phyloP scores from a whole-genome alignment of 2,797 vertebrate species.

The Chrosomus eos region DNA sequence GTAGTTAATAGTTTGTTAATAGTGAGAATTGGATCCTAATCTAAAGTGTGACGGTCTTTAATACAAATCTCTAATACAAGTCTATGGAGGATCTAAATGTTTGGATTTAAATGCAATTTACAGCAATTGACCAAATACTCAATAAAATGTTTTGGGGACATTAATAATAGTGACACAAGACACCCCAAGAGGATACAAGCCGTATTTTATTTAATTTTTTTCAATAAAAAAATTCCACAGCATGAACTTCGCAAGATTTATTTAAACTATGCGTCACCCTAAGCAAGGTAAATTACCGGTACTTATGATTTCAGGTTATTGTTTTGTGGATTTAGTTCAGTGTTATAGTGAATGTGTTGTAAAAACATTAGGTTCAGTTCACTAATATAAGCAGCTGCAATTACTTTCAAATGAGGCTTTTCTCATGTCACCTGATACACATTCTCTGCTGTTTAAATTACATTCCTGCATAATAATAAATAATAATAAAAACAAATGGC shows the following conservation, averaged over 20 bases:
- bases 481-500: background rate
- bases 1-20: too few relatives aligned
- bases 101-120: background rate
- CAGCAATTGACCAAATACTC: background rate
- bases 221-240: background rate
- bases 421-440: background rate
- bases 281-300: background rate
- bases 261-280: background rate
- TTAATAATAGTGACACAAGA: background rate
- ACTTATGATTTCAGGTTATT: background rate
- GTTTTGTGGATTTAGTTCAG: background rate
- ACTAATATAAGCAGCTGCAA: background rate
- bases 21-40: background rate
- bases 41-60: background rate
- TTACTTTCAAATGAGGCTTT: background rate
- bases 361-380: background rate
- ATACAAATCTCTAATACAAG: background rate
- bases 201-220: background rate
- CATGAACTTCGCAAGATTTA: background rate
- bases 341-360: background rate
- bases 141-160: background rate
- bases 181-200: background rate
- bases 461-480: background rate
- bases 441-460: background rate
- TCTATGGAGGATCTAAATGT: background rate